Conservation (phyloP, 2,888 invertebrate species). For the Tenthredo scrophulariae region DNA sequence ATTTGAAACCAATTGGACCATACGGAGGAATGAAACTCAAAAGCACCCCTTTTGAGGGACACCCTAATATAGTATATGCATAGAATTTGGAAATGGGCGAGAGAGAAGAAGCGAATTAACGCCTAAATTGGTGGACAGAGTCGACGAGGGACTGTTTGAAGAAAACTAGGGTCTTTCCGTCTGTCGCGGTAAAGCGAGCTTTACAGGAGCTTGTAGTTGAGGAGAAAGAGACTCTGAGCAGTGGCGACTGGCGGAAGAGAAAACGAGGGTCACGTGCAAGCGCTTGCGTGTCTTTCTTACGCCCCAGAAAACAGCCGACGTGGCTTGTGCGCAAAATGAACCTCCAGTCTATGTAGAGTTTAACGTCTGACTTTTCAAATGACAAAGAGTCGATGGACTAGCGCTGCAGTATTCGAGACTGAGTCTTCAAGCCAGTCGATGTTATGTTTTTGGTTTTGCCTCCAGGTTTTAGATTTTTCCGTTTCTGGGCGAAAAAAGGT, state of each 20-base stretch:
- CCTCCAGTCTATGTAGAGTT: slow-evolving; percentile 21
- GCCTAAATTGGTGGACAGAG: slow-evolving; percentile 25
- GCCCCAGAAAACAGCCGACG: slow-evolving; percentile 49
- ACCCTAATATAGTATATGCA: neutral
- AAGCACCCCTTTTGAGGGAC: no score
- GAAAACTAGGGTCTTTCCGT: slow-evolving; percentile 16
- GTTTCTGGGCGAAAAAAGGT: neutral
- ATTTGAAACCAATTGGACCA: no score
- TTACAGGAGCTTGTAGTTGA: slow-evolving; percentile 16
- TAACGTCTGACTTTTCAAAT: slow-evolving; percentile 24
- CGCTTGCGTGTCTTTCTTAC: slow-evolving; percentile 49
- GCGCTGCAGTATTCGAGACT: neutral
- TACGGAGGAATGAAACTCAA: no score
- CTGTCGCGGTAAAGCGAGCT: slow-evolving; percentile 38
- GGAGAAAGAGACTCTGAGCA: neutral
- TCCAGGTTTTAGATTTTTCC: no score
- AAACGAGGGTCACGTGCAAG: slow-evolving; percentile 48
- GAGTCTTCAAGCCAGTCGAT: neutral
- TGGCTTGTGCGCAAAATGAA: slow-evolving; percentile 38
- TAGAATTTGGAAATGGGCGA: neutral
- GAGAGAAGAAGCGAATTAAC: neutral
- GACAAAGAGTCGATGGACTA: slow-evolving; percentile 15
- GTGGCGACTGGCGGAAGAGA: slow-evolving; percentile 26
- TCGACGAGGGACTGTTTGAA: slow-evolving; percentile 42
- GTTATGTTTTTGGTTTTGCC: neutral